phyloP scores from a whole-genome alignment of 2,113 vertebrate species.

The Phalacrocorax brasilianus region DNA sequence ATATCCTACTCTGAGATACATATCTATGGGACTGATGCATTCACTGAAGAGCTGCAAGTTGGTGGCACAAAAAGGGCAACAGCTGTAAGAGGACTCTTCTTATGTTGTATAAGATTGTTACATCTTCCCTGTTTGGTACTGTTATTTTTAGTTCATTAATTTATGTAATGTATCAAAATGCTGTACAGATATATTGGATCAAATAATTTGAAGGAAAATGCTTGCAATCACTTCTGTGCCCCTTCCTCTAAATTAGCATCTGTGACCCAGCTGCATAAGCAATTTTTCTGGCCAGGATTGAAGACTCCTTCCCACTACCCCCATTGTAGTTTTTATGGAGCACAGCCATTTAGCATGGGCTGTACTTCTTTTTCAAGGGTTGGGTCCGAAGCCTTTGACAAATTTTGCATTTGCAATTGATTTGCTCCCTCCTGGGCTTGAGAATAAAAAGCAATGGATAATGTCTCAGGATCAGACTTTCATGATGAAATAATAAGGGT shows the following conservation, averaged over 20 bases:
- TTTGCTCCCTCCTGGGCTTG: constrained; percentile 23
- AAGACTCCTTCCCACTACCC: background rate
- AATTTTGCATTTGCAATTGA: constrained; percentile 55
- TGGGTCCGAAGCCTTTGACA: constrained; percentile 12
- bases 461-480: background rate
- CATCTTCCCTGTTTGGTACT: background rate
- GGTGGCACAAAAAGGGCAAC: background rate
- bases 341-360: background rate
- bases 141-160: background rate
- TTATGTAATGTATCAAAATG: background rate
- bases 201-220: background rate
- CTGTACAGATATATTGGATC: background rate
- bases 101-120: background rate
- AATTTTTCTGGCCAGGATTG: background rate
- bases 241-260: constrained; percentile 21
- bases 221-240: background rate
- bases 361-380: background rate
- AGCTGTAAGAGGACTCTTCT: background rate
- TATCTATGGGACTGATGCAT: background rate
- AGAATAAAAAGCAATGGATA: constrained; percentile 19
- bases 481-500: constrained; percentile 17
- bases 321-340: constrained; percentile 22
- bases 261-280: constrained; percentile 34
- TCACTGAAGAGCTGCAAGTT: background rate
- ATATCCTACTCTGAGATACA: background rate